These are phyloP conservation scores for Vombatus ursinus DNA, from an alignment of 2,113 vertebrate species.

Conservation along the genomic window DNA sequence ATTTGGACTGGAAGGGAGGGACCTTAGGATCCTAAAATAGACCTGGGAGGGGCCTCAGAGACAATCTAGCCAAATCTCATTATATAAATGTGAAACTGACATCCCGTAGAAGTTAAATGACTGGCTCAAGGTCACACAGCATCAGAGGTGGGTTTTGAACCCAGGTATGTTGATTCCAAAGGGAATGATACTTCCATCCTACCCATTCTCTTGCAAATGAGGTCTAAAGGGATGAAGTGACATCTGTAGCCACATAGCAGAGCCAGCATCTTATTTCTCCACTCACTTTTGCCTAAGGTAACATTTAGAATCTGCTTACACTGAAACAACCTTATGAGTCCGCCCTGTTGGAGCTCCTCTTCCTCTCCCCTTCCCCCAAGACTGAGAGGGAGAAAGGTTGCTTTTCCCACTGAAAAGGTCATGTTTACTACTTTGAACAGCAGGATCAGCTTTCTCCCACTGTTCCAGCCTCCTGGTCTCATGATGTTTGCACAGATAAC, in stretches of 20 bases:
- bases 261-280: not conserved
- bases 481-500: not conserved
- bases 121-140: not conserved
- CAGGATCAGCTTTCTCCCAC: not conserved
- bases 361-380: not conserved
- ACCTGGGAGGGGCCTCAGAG: not conserved
- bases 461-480: not conserved
- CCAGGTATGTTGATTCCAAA: not conserved
- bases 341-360: not conserved
- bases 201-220: not conserved
- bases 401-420: not conserved
- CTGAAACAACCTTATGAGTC: not conserved
- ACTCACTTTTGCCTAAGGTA: not conserved
- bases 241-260: not conserved
- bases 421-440: not conserved
- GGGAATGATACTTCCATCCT: not conserved
- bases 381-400: not conserved
- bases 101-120: not conserved
- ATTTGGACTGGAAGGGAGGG: not conserved
- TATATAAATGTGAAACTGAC: not conserved
- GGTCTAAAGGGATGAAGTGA: not conserved
- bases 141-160: not conserved
- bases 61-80: not conserved
- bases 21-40: not conserved
- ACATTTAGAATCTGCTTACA: not conserved